These are phyloP conservation scores for Pyrocoelia pectoralis DNA, from an alignment of 2,888 invertebrate genomes.

Conservation along the genomic window DNA sequence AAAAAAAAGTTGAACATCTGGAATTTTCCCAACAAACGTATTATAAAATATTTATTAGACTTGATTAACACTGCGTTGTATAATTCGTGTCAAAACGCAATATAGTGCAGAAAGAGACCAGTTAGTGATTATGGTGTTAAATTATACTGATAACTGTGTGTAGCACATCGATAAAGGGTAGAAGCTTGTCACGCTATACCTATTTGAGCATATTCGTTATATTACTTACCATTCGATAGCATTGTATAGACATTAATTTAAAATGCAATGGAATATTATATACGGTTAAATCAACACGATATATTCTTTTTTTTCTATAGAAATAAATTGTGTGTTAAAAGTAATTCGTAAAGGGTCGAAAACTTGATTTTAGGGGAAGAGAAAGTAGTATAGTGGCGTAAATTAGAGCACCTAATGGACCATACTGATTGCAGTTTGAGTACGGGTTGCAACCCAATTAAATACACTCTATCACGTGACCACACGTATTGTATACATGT, in stretches of 20 bases:
- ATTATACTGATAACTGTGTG: constrained; percentile 28
- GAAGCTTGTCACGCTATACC: constrained; percentile 22
- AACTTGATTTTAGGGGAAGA: constrained; percentile 28
- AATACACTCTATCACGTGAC: constrained; percentile 39
- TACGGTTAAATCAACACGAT: no score
- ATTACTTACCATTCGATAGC: not conserved
- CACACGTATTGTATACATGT: constrained; percentile 3
- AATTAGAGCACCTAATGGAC: constrained; percentile 45
- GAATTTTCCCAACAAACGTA: not conserved
- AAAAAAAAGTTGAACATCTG: not conserved
- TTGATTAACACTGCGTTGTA: constrained; percentile 19
- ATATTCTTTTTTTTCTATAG: no score
- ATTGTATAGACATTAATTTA: not conserved
- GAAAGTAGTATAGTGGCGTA: constrained; percentile 37
- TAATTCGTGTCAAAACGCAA: constrained; percentile 26
- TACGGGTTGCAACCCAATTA: constrained; percentile 45
- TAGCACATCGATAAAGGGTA: constrained; percentile 23
- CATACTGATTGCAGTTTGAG: constrained; percentile 44
- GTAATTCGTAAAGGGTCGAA: constrained; percentile 8
- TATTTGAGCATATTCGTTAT: not conserved
- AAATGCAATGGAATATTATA: no score
- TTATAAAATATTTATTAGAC: constrained; percentile 22
- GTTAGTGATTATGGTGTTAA: constrained; percentile 27
- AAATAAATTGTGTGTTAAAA: not conserved
- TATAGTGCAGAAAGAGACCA: constrained; percentile 21